Evolutionary conservation across 30 jellyfish, hydroid and myxozoan genomes (phyloP), one percentile per base, ranked within the genome.

Genomic region (Aurelia coerulea): DNA sequence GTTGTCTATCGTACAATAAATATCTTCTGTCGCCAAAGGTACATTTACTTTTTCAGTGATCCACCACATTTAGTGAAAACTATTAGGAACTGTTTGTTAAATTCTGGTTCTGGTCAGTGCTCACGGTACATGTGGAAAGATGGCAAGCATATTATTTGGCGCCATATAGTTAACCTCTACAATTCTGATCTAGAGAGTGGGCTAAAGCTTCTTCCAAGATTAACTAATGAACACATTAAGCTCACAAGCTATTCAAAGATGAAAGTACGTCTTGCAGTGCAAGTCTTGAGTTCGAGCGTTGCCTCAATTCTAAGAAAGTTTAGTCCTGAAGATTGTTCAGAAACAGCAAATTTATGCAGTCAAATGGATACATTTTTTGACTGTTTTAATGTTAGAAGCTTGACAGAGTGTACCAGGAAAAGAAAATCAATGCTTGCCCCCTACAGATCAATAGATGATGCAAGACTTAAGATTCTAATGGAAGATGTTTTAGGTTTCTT

Each of bases 51-150:
- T 76, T 41, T 74, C 49, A 74, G 85, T 52, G 85, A 58, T 74
- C 46, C 85, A 58, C 85, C 76, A 10, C 85, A 74, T 13, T 76
- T 51, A 35, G 46, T 78, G 37, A 78, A 78, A 78, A 78, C 88
- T 17, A 19, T 59, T 8, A 54, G 88, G 34, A 78, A 78, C 64
- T 78, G 88, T 29, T 39, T 78, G 18, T 29, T 6, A n/a, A 19
- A 62, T 60, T 78, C 88, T 53, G 42, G 88, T 37, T 37, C 46
- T 37, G 46, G 46, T 37, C 46, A 37, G 4, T 37, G 46, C 46
- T 37, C 46, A 18, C 60, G 83, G 8, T 62, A 19, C 5, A 78
- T 78, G 88, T 78, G 82, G 79, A 78, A 78, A 6, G 65, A 58
- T 54, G 88, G 82, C 32, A 78, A 59, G 42, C 62, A 58, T 62